Evolutionary conservation across 2,797 vertebrate genomes (phyloP).

Genomic region (Moxostoma hubbsi): DNA sequence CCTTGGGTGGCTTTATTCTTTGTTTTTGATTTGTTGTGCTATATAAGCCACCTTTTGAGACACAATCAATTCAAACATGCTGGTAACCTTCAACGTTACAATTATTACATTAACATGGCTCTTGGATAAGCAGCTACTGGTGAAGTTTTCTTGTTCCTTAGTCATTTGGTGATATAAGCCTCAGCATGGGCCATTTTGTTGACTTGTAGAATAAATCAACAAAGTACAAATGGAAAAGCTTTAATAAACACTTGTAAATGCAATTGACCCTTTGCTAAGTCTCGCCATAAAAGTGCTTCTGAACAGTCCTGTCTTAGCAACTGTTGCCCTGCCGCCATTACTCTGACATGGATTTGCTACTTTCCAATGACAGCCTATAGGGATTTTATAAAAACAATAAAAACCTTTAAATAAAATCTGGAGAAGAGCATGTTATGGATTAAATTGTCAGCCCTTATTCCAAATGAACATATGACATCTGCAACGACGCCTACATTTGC

Average conservation of each 20-base stretch:
- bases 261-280: neutral
- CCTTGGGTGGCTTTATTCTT: too few relatives aligned
- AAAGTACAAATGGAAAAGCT: neutral
- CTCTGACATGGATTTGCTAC: too few relatives aligned
- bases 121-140: slow-evolving; percentile 23
- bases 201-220: slow-evolving; percentile 18
- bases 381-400: too few relatives aligned
- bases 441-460: too few relatives aligned
- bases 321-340: too few relatives aligned
- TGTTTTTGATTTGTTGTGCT: neutral
- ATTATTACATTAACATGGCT: slow-evolving; percentile 13
- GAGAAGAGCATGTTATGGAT: too few relatives aligned
- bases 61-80: slow-evolving; percentile 22
- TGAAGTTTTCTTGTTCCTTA: slow-evolving; percentile 20
- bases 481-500: too few relatives aligned
- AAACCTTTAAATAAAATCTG: too few relatives aligned
- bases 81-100: slow-evolving; percentile 35
- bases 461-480: too few relatives aligned
- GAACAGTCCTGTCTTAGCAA: too few relatives aligned
- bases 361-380: too few relatives aligned
- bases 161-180: slow-evolving; percentile 38
- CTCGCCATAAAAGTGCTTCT: too few relatives aligned
- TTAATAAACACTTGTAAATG: neutral
- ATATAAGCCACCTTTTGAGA: slow-evolving; percentile 3
- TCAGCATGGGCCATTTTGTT: slow-evolving; percentile 21